A percentile compares a stretch with the other conserved stretches of the same genome.
phyloP scores from a whole-genome alignment of 2,113 vertebrate genomes.

The Tursiops truncatus region DNA sequence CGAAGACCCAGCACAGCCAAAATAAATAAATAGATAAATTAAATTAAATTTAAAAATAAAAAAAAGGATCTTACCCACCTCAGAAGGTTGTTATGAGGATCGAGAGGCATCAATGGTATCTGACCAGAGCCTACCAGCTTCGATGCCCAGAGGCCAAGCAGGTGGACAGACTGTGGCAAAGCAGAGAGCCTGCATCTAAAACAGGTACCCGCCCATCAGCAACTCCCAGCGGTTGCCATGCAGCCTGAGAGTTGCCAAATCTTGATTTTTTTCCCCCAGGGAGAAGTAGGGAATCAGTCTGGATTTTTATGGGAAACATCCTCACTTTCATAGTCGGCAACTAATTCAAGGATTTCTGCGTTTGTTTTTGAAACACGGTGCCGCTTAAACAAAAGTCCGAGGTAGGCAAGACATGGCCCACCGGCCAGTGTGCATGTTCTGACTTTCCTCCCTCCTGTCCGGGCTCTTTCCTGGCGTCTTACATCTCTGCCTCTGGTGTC shows the following conservation, averaged over 20 bases:
- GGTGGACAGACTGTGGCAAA: too few species aligned
- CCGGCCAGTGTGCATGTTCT: fast-evolving
- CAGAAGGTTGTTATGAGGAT: neutral
- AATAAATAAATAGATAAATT: too few species aligned
- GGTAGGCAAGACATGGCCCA: neutral
- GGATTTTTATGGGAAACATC: neutral
- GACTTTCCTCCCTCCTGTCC: too few species aligned
- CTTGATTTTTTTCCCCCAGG: too few species aligned
- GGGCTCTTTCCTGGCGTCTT: neutral
- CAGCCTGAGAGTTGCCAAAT: neutral
- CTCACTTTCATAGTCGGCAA: neutral
- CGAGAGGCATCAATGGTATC: neutral
- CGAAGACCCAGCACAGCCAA: too few species aligned
- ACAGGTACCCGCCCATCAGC: fast-evolving
- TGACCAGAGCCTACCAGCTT: neutral
- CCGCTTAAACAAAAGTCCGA: neutral
- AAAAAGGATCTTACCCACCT: neutral
- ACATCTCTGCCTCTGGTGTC: neutral
- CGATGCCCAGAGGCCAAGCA: neutral
- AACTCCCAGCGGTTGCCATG: neutral
- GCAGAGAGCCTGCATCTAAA: neutral
- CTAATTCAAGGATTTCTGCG: neutral
- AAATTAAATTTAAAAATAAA: too few species aligned
- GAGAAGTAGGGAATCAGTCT: neutral
- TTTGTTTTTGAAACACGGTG: constrained; percentile 5